These are phyloP conservation scores for Ginglymostoma cirratum DNA, from an alignment of 2,113 vertebrate genomes.

Conservation along the genomic window DNA sequence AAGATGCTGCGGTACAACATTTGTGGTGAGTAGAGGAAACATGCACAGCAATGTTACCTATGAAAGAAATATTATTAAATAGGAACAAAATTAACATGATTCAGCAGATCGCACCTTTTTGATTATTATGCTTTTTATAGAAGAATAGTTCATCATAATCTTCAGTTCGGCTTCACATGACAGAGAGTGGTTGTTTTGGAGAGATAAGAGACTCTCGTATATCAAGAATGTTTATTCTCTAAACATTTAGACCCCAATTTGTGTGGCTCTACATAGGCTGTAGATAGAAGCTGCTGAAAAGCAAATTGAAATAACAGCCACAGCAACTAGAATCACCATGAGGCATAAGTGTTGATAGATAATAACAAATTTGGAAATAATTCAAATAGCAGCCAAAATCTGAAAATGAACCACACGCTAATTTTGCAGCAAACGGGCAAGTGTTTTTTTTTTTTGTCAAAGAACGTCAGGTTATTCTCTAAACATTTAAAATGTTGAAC, in stretches of 20 bases:
- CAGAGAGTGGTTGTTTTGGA: neutral
- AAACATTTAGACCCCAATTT: neutral
- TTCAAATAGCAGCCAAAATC: conserved; percentile 18
- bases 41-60: neutral
- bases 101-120: neutral
- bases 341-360: conserved; percentile 5
- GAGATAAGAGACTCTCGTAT: neutral
- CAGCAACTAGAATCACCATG: neutral
- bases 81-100: neutral
- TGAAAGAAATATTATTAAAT: neutral
- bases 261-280: neutral
- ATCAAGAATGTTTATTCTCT: too few relatives aligned
- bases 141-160: too few relatives aligned
- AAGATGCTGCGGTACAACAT: neutral
- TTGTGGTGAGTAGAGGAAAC: neutral
- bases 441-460: neutral
- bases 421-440: neutral
- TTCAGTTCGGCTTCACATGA: neutral
- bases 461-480: conserved; percentile 3
- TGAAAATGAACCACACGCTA: conserved; percentile 14
- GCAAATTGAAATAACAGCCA: neutral
- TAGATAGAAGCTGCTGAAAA: neutral
- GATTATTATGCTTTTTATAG: neutral
- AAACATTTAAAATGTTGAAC: conserved; percentile 21
- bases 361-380: neutral